Percentiles rank a stretch among this genome's conserved stretches.
Conservation (phyloP, 2,113 vertebrate genomes). For the Origma solitaria region DNA sequence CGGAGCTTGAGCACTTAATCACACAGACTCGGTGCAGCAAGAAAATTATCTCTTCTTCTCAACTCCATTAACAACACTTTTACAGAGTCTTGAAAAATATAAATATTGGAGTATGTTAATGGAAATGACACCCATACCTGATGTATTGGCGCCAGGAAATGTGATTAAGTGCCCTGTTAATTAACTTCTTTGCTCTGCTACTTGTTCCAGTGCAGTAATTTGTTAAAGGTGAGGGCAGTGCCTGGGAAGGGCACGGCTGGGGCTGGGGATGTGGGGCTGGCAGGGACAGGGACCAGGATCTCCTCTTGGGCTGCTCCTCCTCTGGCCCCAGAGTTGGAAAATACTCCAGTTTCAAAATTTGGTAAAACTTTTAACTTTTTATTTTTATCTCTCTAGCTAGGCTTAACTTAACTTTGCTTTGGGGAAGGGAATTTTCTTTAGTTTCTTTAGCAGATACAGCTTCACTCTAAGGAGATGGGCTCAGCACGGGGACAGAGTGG, state of each 20-base stretch:
- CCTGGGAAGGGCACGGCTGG: background rate
- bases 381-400: too few species aligned
- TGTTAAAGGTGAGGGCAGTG: conserved; percentile 20
- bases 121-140: conserved; percentile 46
- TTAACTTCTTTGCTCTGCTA: conserved; percentile 51
- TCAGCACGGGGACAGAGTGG: too few species aligned
- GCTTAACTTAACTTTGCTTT: too few species aligned
- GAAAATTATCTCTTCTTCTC: conserved; percentile 59
- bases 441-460: too few species aligned
- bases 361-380: too few species aligned
- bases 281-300: too few species aligned
- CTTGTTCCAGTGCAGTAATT: background rate
- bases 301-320: background rate
- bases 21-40: background rate
- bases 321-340: background rate
- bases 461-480: too few species aligned
- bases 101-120: conserved; percentile 62
- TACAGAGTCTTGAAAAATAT: conserved; percentile 39
- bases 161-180: conserved; percentile 54
- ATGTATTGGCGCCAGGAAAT: conserved; percentile 12
- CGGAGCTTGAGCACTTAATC: conserved; percentile 47
- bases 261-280: too few species aligned
- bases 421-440: too few species aligned
- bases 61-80: conserved; percentile 32
- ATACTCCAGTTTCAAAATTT: too few species aligned